phyloP scores from a whole-genome alignment of 2,888 invertebrate species.

The Caenorhabditis sp. region DNA sequence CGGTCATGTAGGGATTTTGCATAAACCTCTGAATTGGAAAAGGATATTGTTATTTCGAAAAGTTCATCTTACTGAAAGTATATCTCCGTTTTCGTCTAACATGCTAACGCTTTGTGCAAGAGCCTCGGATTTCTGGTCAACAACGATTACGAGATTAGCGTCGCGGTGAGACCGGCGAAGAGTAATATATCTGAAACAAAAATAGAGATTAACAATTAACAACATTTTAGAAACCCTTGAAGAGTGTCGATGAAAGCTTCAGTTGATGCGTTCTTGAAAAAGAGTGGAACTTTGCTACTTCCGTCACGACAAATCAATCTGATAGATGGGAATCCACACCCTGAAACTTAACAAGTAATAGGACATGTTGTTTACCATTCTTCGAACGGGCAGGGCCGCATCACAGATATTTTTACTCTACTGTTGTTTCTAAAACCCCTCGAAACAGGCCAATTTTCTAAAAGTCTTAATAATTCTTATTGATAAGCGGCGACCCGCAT shows the following conservation, averaged over 20 bases:
- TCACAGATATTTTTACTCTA: too few relatives aligned
- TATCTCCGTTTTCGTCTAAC: slow-evolving; percentile 83
- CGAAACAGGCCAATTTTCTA: too few relatives aligned
- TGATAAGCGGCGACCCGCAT: neutral
- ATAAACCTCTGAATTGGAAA: slow-evolving; percentile 80
- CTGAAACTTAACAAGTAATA: too few relatives aligned
- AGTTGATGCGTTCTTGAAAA: slow-evolving; percentile 91
- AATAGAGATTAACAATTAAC: neutral
- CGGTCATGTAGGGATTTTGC: slow-evolving; percentile 87
- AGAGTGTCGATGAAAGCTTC: slow-evolving; percentile 84
- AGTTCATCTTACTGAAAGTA: slow-evolving; percentile 80
- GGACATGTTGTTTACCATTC: too few relatives aligned
- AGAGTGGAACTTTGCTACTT: slow-evolving; percentile 87
- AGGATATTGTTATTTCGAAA: neutral
- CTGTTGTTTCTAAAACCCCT: too few relatives aligned
- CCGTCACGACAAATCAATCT: slow-evolving; percentile 85
- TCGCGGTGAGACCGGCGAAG: slow-evolving; percentile 84
- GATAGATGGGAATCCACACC: slow-evolving; percentile 63
- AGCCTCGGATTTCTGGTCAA: slow-evolving; percentile 83
- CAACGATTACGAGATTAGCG: slow-evolving; percentile 85
- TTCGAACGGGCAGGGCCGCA: too few relatives aligned
- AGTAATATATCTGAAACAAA: slow-evolving; percentile 70
- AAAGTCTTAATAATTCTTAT: too few relatives aligned
- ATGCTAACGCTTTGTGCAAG: slow-evolving; percentile 90
- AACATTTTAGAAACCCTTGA: slow-evolving; percentile 77